Base-by-base conservation (phyloP, 2,113 vertebrate species). In the Prinia subflava region DNA sequence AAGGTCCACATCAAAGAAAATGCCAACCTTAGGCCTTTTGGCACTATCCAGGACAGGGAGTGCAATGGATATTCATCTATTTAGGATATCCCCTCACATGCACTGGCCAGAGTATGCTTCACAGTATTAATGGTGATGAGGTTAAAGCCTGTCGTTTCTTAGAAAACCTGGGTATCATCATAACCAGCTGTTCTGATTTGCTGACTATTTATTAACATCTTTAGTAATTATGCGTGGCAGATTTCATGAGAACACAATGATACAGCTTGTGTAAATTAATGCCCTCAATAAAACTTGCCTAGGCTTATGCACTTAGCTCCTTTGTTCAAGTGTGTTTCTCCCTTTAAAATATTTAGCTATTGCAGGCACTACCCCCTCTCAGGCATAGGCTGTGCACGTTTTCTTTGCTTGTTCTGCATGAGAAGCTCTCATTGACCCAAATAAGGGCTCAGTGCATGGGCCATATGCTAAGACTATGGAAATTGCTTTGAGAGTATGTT, bases 1-100 rank as follows among this genome's bases (percentile, higher is more conserved):
- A 95, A 90, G 83, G 88, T 94, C 90, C 92, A 96, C 83, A 90
- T 97, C 93, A 97, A 97, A 97, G 96, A 88, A 94, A 96, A 94
- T 86, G 82, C 96, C 94, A 95, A 88, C 83, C 95, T 95, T 92
- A 83, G 87, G 87, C 68, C 92, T 95, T 96, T 95, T 95, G 92
- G 94, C 90, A 88, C 93, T 95, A 74, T 86, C 85, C 94, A 95
- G 95, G 92, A 95, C 13, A 1, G 47, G 67, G 82, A 70, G 20
- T 81, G 75, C 83, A 89, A 47, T 68, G 79, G 88, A 86, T 97
- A 94, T 90, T 95, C 85, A 93, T 93, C 86, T 96, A 44, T 82
- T 87, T 87, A 60, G 83, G 76, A 30, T 81, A 87, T 84, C 85
- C 56, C 62, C 80, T 94, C 93, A 95, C 92, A 74, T 93, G 47